Percentiles rank a stretch among this genome's conserved stretches.
Evolutionary conservation across 2,113 vertebrate genomes (phyloP).

Genomic region (Epinephelus fuscoguttatus): DNA sequence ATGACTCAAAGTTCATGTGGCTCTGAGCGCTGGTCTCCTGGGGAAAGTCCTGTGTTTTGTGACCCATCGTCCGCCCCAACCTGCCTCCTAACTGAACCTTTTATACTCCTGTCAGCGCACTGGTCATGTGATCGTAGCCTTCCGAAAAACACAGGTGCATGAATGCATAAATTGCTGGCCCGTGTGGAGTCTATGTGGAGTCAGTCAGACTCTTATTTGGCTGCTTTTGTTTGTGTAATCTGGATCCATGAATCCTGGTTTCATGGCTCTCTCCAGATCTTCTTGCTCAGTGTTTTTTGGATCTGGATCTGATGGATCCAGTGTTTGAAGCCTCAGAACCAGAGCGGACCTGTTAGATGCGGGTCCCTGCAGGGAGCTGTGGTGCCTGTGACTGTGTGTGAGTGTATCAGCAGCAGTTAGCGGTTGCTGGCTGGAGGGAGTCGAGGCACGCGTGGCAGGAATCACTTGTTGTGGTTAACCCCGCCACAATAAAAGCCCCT

Average conservation of each 20-base stretch:
- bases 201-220: background rate
- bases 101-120: too few species aligned
- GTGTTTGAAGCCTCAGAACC: background rate
- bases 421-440: too few species aligned
- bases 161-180: too few species aligned
- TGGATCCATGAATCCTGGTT: background rate
- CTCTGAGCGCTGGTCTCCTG: too few species aligned
- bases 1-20: too few species aligned
- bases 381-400: background rate
- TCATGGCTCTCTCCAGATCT: background rate
- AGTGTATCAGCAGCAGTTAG: background rate
- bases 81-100: too few species aligned
- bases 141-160: too few species aligned
- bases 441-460: constrained; percentile 36
- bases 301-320: background rate
- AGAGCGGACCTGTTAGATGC: background rate
- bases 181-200: too few species aligned
- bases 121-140: too few species aligned
- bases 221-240: too few species aligned
- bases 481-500: constrained; percentile 62
- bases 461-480: constrained; percentile 44
- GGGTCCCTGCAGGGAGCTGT: background rate
- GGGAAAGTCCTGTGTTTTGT: too few species aligned
- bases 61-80: too few species aligned
- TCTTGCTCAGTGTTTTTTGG: background rate